Base-by-base conservation (phyloP, 2,888 invertebrate genomes). In the Agonum fuliginosum region DNA sequence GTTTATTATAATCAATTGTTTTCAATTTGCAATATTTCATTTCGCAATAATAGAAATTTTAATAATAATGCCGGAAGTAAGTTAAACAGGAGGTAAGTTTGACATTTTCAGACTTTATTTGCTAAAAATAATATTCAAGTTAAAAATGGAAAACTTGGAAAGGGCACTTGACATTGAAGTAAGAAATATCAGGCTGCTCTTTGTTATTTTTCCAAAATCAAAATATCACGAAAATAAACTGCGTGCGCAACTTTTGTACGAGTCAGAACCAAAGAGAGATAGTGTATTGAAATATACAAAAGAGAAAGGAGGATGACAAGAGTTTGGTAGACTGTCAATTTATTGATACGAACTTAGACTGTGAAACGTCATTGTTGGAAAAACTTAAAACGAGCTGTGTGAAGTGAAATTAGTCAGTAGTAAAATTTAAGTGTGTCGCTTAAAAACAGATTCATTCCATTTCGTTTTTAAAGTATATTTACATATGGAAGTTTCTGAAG, bases 231-330 rank as follows among this genome's bases (percentile, higher is more conserved):
- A 74, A 78, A 80, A 79, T 79, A 78, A 22, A 27, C 17, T 78
- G 81, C 80, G 81, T 80, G 80, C 80, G 81, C 81, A 78, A 37
- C 46, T 30, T 71, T 78, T 79, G 54, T 78, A 73, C 78, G 48
- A 74, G 79, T 76, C 75, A 78, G 70, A 34, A 74, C 37, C 65
- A 27, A 77, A 78, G 58, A 78, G 71, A 79, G 77, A 74, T 5
- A 41, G 22, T 12, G 72, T 51, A 73, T 54, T 37, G 76, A 24
- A 22, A 20, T 22, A 17, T 24, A 24, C n/a, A 67, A 17, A 37
- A 17, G 27, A 30, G 69, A 69, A 20, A 69, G 54, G 8, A 54
- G 51, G 76, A 76, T 24, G 69, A 20, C 20, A 37, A n/a, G 4
- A 67, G 22, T 3, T 3, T 24, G 34, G 51, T 69, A 37, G 67